These are phyloP conservation scores for Ceryle rudis DNA, from an alignment of 2,797 vertebrate genomes.

Conservation along the genomic window DNA sequence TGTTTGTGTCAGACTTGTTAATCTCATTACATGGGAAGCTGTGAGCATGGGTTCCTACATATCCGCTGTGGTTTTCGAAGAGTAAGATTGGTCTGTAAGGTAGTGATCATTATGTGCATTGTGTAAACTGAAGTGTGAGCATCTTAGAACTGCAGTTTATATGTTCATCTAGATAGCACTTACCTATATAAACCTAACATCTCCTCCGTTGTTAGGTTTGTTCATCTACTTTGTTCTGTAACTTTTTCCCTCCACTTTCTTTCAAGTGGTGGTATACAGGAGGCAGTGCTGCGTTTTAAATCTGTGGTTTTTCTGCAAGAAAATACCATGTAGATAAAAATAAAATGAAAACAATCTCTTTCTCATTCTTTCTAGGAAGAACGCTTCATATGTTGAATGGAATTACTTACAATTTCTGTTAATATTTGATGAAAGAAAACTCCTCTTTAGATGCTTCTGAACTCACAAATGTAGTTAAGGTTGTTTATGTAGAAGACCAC, in stretches of 20 bases:
- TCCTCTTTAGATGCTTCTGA: not conserved
- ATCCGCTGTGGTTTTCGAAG: conserved; percentile 68
- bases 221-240: conserved; percentile 76
- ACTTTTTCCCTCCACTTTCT: conserved; percentile 46
- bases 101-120: conserved; percentile 73
- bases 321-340: conserved; percentile 77
- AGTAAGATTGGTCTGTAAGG: conserved; percentile 67
- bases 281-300: conserved; percentile 67
- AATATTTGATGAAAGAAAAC: not conserved
- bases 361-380: conserved; percentile 70
- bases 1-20: conserved; percentile 77
- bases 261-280: conserved; percentile 56
- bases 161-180: conserved; percentile 77
- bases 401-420: conserved; percentile 26
- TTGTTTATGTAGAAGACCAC: conserved; percentile 39
- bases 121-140: conserved; percentile 75
- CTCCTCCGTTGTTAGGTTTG: conserved; percentile 67
- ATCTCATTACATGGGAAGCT: conserved; percentile 74
- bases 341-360: conserved; percentile 77
- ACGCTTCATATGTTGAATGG: not conserved
- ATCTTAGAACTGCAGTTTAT: conserved; percentile 74
- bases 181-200: conserved; percentile 32
- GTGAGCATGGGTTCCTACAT: conserved; percentile 72
- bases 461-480: not conserved
- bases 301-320: conserved; percentile 76